Base-by-base conservation (phyloP, 2,888 invertebrate genomes). In the Phanerotoma sp. region DNA sequence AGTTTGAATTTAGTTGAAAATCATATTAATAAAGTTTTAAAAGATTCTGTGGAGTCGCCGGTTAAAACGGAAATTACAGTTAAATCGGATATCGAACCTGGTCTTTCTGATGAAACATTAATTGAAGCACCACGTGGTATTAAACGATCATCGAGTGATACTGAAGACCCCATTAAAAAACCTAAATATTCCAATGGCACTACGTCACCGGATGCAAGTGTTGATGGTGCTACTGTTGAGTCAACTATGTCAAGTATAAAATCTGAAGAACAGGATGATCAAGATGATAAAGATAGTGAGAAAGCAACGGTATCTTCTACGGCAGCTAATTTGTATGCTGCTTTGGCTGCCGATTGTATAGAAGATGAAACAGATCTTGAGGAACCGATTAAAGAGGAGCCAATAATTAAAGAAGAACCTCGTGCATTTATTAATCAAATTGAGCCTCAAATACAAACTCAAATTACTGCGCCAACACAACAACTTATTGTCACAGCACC, bases 311-410 rank as follows among this genome's bases (percentile, higher is more conserved):
- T 87, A 0, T 91, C 91, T 0, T 90, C 90, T 51, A 90, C 89
- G 5, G 92, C 92, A 0, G 92, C 91, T 0, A 91, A 92, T 77
- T 78, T 92, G 20, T 92, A 92, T 70, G 91, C 92, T 0, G 91
- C 91, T 22, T 81, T 92, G 45, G 92, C 91, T 1, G 92, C 91
- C 0, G 91, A 91, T 30, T 89, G 90, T 44, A 80, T 92, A 15
- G 91, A 91, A 70, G 92, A 91, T 65, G 92, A 91, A 71, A 71
- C 68, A 4, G 76, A 76, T 37, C 54, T 74, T 16, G 81, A 82
- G 3, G 33, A 49, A 32, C 44, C 67, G 22, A 46, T 63, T 1
- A 65, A 70, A 47, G 63, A 68, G 41, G 58, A 61, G 16, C 62
- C 65, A 55, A 7, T 61, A 1, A 58, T 68, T 13, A 72, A 74